A percentile compares a stretch with the other conserved stretches of the same genome.
Conservation (phyloP, 2,113 vertebrate species). For the Scomber colias region DNA sequence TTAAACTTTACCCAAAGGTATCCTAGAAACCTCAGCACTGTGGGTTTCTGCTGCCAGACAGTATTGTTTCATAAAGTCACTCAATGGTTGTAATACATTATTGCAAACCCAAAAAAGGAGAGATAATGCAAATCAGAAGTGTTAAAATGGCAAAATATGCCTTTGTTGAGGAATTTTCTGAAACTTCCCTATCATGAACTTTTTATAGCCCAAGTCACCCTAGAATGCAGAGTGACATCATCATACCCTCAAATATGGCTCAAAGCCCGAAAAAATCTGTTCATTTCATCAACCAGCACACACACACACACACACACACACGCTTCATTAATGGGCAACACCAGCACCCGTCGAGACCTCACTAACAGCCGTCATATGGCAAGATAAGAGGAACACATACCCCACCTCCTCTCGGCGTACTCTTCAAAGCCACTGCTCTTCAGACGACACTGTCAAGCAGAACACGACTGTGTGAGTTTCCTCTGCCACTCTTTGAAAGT, state of each 20-base stretch:
- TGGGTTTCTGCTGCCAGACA: not conserved
- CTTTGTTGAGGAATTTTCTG: constrained; percentile 7
- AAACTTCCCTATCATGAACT: constrained; percentile 7
- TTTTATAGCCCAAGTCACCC: not conserved
- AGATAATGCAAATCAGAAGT: not conserved
- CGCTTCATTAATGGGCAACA: constrained; percentile 72
- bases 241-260: constrained; percentile 29
- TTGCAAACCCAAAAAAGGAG: not conserved
- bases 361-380: constrained; percentile 72
- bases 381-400: constrained; percentile 70
- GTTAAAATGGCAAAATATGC: not conserved
- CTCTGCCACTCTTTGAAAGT: constrained; percentile 76
- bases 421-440: constrained; percentile 78
- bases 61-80: constrained; percentile 8
- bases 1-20: not conserved
- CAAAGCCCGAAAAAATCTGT: constrained; percentile 10
- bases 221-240: constrained; percentile 25
- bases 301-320: constrained; percentile 16
- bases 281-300: constrained; percentile 41
- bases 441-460: constrained; percentile 71
- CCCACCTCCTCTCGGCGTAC: constrained; percentile 56
- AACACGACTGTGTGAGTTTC: constrained; percentile 65
- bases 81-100: not conserved
- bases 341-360: constrained; percentile 68
- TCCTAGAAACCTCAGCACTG: constrained; percentile 2